Evolutionary conservation across 2,797 vertebrate genomes (phyloP).

Genomic region (Scyliorhinus canicula): DNA sequence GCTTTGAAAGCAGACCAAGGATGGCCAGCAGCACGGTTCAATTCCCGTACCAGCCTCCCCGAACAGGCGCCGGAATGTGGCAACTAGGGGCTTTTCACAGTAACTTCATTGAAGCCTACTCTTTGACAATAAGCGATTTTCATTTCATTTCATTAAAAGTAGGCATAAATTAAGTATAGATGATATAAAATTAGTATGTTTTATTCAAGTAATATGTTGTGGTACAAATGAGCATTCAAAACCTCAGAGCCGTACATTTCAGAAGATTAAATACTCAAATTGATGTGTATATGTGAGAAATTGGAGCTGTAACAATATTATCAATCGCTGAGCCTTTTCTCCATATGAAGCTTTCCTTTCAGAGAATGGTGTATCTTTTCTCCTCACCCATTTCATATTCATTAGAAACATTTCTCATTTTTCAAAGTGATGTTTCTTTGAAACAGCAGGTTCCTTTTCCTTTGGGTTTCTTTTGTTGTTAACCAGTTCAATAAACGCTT

Average conservation of each 20-base stretch:
- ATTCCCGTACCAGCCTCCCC: too few relatives aligned
- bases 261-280: neutral
- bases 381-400: neutral
- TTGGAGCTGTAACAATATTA: conserved; percentile 8
- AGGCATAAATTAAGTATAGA: neutral
- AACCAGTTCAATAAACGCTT: neutral
- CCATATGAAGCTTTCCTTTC: neutral
- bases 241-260: neutral
- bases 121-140: too few relatives aligned
- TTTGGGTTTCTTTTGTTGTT: neutral
- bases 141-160: too few relatives aligned
- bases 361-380: neutral
- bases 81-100: too few relatives aligned
- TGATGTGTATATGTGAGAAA: conserved; percentile 1
- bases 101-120: too few relatives aligned
- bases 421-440: neutral
- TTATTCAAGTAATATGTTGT: neutral
- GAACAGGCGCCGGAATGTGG: too few relatives aligned
- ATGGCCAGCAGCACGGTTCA: too few relatives aligned
- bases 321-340: neutral
- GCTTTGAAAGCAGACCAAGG: too few relatives aligned
- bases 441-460: neutral
- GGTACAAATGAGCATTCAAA: neutral
- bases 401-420: neutral
- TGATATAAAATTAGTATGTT: too few relatives aligned